Percentiles rank a stretch among this genome's conserved stretches.
Evolutionary conservation across 2,113 vertebrate genomes (phyloP).

Genomic region (Gambusia affinis): DNA sequence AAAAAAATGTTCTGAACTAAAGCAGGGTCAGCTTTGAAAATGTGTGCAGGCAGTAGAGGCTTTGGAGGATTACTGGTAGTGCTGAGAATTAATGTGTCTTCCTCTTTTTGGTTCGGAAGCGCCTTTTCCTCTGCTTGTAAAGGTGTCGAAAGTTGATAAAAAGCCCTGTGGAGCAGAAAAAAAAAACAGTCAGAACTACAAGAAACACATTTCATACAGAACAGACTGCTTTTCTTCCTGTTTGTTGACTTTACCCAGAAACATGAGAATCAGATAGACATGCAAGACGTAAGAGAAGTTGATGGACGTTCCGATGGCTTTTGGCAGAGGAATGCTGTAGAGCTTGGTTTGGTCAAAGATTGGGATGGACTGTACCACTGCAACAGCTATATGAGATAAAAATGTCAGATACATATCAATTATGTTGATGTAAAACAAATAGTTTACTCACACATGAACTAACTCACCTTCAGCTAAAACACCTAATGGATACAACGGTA

Average conservation of each 20-base stretch:
- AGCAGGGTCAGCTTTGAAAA: not conserved
- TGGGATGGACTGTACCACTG: slow-evolving; percentile 90
- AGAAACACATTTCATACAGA: not conserved
- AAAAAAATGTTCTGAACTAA: not conserved
- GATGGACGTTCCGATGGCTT: slow-evolving; percentile 83
- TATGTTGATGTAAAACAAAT: not conserved
- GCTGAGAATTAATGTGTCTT: slow-evolving; percentile 83
- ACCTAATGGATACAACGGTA: slow-evolving; percentile 92
- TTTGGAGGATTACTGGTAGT: not conserved
- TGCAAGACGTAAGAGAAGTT: slow-evolving; percentile 89
- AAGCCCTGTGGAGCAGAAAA: slow-evolving; percentile 75
- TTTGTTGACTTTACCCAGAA: slow-evolving; percentile 85
- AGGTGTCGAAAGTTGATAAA: slow-evolving; percentile 91
- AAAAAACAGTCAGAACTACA: not conserved
- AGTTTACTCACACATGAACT: not conserved
- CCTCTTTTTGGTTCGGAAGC: slow-evolving; percentile 88
- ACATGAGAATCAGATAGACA: slow-evolving; percentile 86
- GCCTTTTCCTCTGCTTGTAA: slow-evolving; percentile 90
- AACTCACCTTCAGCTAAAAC: slow-evolving; percentile 89
- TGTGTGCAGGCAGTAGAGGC: slow-evolving; percentile 41
- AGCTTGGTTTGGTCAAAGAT: slow-evolving; percentile 88
- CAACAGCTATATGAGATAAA: slow-evolving; percentile 80
- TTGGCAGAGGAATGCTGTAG: slow-evolving; percentile 87
- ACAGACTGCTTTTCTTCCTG: not conserved
- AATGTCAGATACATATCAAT: not conserved